A percentile compares a stretch with the other conserved stretches of the same genome.
phyloP scores from a whole-genome alignment of 1,140 invertebrate species.

The Bactericera cockerelli region DNA sequence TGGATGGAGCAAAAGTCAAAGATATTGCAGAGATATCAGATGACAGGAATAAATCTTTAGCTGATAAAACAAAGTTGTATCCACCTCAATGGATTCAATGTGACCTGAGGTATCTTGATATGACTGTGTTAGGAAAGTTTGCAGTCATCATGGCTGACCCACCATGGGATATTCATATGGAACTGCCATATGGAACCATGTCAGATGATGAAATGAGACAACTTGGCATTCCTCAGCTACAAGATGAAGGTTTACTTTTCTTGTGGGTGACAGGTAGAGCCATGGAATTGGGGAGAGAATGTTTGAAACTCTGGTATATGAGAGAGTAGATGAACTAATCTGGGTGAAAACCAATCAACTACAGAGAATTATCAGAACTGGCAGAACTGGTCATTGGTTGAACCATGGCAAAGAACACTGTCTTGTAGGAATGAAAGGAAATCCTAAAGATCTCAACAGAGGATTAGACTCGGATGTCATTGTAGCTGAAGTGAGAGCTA shows the following conservation, averaged over 20 bases:
- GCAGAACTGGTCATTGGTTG: slow-evolving; percentile 92
- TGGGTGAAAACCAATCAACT: slow-evolving; percentile 99
- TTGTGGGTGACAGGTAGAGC: slow-evolving; percentile 96
- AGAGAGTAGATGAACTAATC: slow-evolving; percentile 91
- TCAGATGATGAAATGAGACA: slow-evolving; percentile 97
- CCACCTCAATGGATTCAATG: slow-evolving; percentile 95
- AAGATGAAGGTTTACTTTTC: slow-evolving; percentile 92
- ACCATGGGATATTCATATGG: slow-evolving; percentile 98
- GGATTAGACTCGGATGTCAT: slow-evolving; percentile 96
- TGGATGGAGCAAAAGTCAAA: slow-evolving; percentile 45
- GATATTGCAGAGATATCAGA: background rate
- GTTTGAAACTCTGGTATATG: slow-evolving; percentile 84
- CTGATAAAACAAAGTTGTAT: slow-evolving; percentile 50
- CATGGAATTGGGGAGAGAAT: slow-evolving; percentile 91
- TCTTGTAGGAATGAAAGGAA: slow-evolving; percentile 90
- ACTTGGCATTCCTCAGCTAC: slow-evolving; percentile 72
- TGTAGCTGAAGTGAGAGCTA: slow-evolving; percentile 92
- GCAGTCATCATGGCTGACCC: slow-evolving; percentile 92
- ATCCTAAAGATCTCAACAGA: slow-evolving; percentile 75
- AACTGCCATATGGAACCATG: slow-evolving; percentile 97
- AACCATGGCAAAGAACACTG: slow-evolving; percentile 99
- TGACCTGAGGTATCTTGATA: slow-evolving; percentile 86
- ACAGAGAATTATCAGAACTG: slow-evolving; percentile 91
- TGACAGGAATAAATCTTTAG: slow-evolving; percentile 13
- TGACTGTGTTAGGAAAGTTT: slow-evolving; percentile 85